phyloP scores from a whole-genome alignment of 2,113 vertebrate species.

The Xenopus laevis region DNA sequence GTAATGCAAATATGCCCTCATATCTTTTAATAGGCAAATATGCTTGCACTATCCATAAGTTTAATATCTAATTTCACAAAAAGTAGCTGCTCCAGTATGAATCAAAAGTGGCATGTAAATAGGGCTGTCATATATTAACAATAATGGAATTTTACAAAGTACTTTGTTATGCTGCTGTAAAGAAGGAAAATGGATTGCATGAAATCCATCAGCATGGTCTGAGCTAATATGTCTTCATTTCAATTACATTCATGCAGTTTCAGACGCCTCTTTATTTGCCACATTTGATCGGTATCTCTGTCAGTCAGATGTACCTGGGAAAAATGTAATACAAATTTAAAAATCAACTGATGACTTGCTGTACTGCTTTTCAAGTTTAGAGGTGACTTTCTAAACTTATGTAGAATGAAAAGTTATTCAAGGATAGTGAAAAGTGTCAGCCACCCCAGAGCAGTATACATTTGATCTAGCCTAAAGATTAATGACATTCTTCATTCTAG shows the following conservation, averaged over 20 bases:
- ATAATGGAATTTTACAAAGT: conserved; percentile 17
- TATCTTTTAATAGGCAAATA: conserved; percentile 8
- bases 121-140: conserved; percentile 26
- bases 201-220: conserved; percentile 19
- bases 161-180: conserved; percentile 11
- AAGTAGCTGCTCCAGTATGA: conserved; percentile 14
- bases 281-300: conserved; percentile 49
- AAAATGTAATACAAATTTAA: conserved; percentile 12
- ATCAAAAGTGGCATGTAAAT: conserved; percentile 30
- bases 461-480: conserved; percentile 41
- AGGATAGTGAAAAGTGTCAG: conserved; percentile 22
- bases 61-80: conserved; percentile 1
- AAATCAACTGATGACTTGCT: conserved; percentile 44
- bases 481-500: conserved; percentile 41
- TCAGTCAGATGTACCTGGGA: conserved; percentile 35
- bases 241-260: conserved; percentile 45
- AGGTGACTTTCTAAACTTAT: conserved; percentile 49
- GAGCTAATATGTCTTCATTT: conserved; percentile 27
- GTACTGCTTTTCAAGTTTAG: conserved; percentile 47
- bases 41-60: conserved; percentile 1
- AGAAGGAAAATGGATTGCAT: conserved; percentile 18
- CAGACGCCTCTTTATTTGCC: conserved; percentile 48
- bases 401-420: conserved; percentile 45
- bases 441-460: conserved; percentile 41
- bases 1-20: conserved; percentile 1